Evolutionary conservation across 2,888 invertebrate genomes (phyloP).

Genomic region (Zaprionus lineosus): DNA sequence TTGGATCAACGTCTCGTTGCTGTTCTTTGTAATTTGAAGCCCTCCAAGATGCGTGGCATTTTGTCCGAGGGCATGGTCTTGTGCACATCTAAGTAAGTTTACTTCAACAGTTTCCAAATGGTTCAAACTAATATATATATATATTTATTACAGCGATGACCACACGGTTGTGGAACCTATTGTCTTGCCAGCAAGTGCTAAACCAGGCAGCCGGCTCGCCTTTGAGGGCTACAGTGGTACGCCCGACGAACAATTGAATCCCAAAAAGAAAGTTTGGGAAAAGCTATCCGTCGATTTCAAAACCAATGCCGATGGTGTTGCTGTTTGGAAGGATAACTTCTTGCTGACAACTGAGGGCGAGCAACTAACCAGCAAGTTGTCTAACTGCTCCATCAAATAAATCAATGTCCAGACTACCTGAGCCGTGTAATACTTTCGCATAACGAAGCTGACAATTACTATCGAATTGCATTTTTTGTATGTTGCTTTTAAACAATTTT

Average conservation of each 20-base stretch:
- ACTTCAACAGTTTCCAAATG: too few species aligned
- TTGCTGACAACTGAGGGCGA: slow-evolving; percentile 89
- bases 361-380: slow-evolving; percentile 89
- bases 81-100: slow-evolving; percentile 90
- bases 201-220: slow-evolving; percentile 92
- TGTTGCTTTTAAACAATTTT: slow-evolving; percentile 10
- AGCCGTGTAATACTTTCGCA: slow-evolving; percentile 65
- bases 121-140: too few species aligned
- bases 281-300: slow-evolving; percentile 91
- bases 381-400: slow-evolving; percentile 92
- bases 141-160: slow-evolving; percentile 85
- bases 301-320: slow-evolving; percentile 88
- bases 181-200: slow-evolving; percentile 88
- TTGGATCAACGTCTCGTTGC: slow-evolving; percentile 95
- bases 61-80: slow-evolving; percentile 96
- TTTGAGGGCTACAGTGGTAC: slow-evolving; percentile 92
- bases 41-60: slow-evolving; percentile 97
- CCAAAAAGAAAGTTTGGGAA: slow-evolving; percentile 98
- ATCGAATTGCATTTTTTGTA: slow-evolving; percentile 48
- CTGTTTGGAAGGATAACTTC: slow-evolving; percentile 93
- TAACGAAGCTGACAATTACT: slow-evolving; percentile 36
- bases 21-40: slow-evolving; percentile 97
- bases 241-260: slow-evolving; percentile 94
- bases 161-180: slow-evolving; percentile 93
- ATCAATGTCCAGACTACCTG: slow-evolving; percentile 56